A percentile compares a stretch with the other conserved stretches of the same genome.
These are phyloP conservation scores for Lepidonotus clava DNA, from an alignment of 2,888 invertebrate species.

Conservation along the genomic window DNA sequence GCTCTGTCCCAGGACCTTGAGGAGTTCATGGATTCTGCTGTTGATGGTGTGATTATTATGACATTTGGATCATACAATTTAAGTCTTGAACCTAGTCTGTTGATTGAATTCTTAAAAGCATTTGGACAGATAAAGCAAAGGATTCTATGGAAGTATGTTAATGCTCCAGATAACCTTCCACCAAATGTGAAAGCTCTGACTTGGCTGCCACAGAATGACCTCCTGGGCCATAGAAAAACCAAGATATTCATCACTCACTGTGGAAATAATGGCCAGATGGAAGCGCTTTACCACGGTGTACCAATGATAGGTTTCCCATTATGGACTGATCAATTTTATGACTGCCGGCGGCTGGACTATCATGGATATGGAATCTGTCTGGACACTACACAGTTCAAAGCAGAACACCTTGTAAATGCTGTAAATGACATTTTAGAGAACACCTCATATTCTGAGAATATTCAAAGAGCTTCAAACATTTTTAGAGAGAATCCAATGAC, in stretches of 20 bases:
- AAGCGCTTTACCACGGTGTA: conserved; percentile 67
- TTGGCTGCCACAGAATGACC: conserved; percentile 70
- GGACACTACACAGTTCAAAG: neutral
- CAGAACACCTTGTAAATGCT: neutral
- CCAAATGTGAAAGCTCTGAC: neutral
- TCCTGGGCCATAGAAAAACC: conserved; percentile 65
- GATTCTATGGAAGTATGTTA: conserved; percentile 3
- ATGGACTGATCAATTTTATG: conserved; percentile 63
- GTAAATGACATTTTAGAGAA: neutral
- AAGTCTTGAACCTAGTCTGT: too few relatives aligned
- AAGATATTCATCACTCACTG: conserved; percentile 69
- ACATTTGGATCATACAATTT: too few relatives aligned
- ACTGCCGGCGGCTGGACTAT: conserved; percentile 59
- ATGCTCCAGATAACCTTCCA: neutral
- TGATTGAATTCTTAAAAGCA: too few relatives aligned
- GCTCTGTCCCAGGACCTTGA: too few relatives aligned
- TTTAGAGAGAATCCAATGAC: neutral
- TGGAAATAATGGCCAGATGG: conserved; percentile 66
- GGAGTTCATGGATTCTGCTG: too few relatives aligned
- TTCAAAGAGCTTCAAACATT: conserved; percentile 19
- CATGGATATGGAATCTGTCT: conserved; percentile 64
- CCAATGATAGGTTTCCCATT: conserved; percentile 67
- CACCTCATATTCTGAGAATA: neutral
- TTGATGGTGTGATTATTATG: too few relatives aligned
- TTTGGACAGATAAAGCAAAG: neutral